Base-by-base conservation (phyloP, 2,797 vertebrate species). In the Chiloscyllium punctatum region DNA sequence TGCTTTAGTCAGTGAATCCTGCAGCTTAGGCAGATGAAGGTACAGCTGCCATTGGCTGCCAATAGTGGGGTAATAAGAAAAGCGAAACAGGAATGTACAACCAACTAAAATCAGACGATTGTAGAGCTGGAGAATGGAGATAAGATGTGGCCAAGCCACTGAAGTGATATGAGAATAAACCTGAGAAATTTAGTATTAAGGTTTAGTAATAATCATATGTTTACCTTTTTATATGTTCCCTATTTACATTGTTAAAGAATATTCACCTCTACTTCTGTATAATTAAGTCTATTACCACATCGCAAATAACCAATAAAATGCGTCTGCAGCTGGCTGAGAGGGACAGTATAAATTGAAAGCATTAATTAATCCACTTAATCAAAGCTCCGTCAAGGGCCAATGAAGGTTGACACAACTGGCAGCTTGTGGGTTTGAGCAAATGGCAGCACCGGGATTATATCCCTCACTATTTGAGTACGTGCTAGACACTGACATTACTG, bases 301-400 rank as follows among this genome's bases (percentile, higher is more conserved):
- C 2, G 16, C 9, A 15, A 37, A 23, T 69, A n/a, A 23, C 68
- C 91, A 94, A 94, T 57, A 48, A 30, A 57, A 91, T 66, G 57
- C 21, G 30, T n/a, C 37, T 69, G 4, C 13, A 94, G 82, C 82
- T 48, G 82, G 21, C 9, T 37, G 18, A 25, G 33, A 87, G 42
- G 69, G 21, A 37, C 66, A 94, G 18, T 69, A 21, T 69, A 18
- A 68, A 92, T 68, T 66, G 57, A n/a, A 91, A 3, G 15, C 27
- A 66, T 66, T 37, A 92, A 94, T 94, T 42, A 48, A 11, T 94
- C n/a, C 91, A 94, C 6, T n/a, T 91, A 69, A 66, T 94, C 74
- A 79, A 37, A 37, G 66, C 37, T 23, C 18, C 11, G 66, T 42
- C 37, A 94, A 42, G 66, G 62, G 66, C 25, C 33, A 30, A n/a